Evolutionary conservation across 2,797 vertebrate species (phyloP), one percentile per base, ranked within the genome.

Genomic region (Champsocephalus gunnari): DNA sequence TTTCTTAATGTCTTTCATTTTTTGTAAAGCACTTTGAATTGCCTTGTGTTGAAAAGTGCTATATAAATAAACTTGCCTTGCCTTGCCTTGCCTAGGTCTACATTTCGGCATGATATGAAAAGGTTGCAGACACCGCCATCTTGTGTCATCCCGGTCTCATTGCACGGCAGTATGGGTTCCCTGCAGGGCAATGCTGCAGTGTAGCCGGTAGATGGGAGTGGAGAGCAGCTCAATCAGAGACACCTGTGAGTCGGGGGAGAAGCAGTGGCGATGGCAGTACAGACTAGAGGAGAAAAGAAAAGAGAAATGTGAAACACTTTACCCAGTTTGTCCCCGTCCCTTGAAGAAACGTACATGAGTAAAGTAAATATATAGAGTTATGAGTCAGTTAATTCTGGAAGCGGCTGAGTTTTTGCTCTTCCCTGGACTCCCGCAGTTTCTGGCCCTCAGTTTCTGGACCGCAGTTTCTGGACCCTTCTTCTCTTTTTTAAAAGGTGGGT

Each of bases 111-210:
- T 2, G 11, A 3, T n/a, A n/a, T 8, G 28, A 43, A 57, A 53
- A 0, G 8, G 12, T 48, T 63, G 58, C 58, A 68, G 50, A 81
- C 44, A 66, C 56, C 60, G 85, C 81, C 73, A 61, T 71, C 70
- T 51, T 72, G 70, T 79, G 84, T 56, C 3, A 1, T 62, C 19
- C 45, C 8, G 12, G 28, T 9, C 7, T n/a, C 24, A 17, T 9
- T 72, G 44, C 54, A 71, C 38, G 0, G 12, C 16, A 17, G 6
- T 19, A 9, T 32, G 2, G 57, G 48, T 24, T 24, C 34, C 4
- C 13, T 44, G 19, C 13, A 43, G 12, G 0, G 11, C 45, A 14
- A 43, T 34, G 3, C 58, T 19, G 0, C 0, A 38, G n/a, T 34
- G 34, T 17, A 10, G 32, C 12, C 8, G 14, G 9, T 9, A 32